Conservation (phyloP, 1,140 invertebrate species). For the Philaenus spumarius region DNA sequence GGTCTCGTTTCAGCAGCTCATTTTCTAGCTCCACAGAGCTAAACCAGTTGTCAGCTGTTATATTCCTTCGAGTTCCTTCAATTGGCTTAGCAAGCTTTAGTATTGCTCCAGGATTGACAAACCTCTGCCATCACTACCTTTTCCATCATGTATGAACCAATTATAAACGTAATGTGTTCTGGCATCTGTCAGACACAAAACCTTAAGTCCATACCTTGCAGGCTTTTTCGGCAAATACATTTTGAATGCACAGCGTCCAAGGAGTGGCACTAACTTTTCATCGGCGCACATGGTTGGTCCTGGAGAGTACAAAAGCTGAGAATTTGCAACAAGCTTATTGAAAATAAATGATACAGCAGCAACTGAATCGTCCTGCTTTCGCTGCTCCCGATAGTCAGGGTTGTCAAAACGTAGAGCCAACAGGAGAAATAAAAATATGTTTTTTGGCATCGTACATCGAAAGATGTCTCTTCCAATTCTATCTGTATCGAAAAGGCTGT, state of each 20-base stretch:
- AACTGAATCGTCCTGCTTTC: neutral
- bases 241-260: constrained; percentile 36
- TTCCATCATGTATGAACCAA: constrained; percentile 14
- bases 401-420: no score
- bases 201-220: constrained; percentile 36
- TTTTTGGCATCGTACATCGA: no score
- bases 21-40: constrained; percentile 27
- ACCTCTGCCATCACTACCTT: constrained; percentile 7
- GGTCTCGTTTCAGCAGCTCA: no score
- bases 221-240: constrained; percentile 41
- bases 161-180: no score
- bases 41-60: constrained; percentile 26
- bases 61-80: constrained; percentile 11
- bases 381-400: neutral
- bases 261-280: constrained; percentile 35
- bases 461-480: constrained; percentile 26
- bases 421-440: no score
- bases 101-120: constrained; percentile 24
- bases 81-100: no score
- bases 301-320: constrained; percentile 24
- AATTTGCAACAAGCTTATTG: constrained; percentile 33
- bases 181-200: constrained; percentile 12
- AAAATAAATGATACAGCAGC: constrained; percentile 25
- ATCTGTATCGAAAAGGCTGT: constrained; percentile 25
- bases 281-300: constrained; percentile 26